Conservation (phyloP, 2,113 vertebrate species). For the Athene noctua region DNA sequence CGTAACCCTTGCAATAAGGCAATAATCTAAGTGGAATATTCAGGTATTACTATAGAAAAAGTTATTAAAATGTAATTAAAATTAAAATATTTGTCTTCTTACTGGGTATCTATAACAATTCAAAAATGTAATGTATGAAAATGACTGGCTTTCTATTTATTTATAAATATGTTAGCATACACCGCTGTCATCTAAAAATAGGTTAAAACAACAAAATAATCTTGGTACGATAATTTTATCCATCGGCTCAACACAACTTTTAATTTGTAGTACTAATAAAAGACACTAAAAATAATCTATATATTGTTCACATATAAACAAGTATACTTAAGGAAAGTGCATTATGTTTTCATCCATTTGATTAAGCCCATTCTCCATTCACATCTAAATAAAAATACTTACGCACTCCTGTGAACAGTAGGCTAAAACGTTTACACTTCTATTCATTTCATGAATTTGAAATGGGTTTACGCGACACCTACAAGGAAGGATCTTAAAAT, state of each 20-base stretch:
- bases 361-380: background rate
- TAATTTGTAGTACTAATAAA: background rate
- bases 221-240: background rate
- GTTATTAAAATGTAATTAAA: slow-evolving; percentile 4
- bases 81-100: background rate
- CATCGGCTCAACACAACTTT: background rate
- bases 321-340: background rate
- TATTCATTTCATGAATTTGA: background rate
- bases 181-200: background rate
- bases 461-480: background rate
- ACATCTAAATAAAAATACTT: background rate
- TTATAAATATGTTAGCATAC: background rate
- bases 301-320: background rate
- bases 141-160: background rate
- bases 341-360: background rate
- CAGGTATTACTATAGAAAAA: background rate
- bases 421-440: background rate
- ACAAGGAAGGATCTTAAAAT: background rate
- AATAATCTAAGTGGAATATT: background rate
- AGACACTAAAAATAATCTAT: background rate
- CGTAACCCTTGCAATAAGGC: background rate
- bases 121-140: background rate
- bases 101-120: background rate
- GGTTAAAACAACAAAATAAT: background rate
- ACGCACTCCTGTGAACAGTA: too few species aligned